Conservation (phyloP, 2,113 vertebrate species). For the Spea bombifrons region DNA sequence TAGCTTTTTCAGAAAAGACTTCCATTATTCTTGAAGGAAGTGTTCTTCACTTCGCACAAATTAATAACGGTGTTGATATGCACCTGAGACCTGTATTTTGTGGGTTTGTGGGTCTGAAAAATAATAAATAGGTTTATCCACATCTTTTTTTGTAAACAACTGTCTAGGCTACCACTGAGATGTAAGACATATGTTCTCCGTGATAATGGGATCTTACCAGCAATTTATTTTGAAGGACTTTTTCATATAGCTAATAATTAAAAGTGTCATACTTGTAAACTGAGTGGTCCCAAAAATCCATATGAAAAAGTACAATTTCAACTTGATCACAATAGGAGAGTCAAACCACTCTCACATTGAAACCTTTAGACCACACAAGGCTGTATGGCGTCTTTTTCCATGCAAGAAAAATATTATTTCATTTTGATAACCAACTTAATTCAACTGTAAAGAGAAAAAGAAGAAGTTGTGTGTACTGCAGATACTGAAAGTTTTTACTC, state of each 20-base stretch:
- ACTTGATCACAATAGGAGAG: background rate
- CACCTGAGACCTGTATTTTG: slow-evolving; percentile 36
- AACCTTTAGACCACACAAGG: background rate
- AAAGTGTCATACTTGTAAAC: slow-evolving; percentile 24
- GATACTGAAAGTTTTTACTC: too few species aligned
- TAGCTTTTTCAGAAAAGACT: slow-evolving; percentile 6
- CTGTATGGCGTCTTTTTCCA: background rate
- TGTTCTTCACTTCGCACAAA: slow-evolving; percentile 30
- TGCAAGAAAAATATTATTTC: too few species aligned
- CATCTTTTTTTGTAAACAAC: slow-evolving; percentile 21
- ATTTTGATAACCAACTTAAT: too few species aligned
- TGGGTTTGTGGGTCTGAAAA: background rate
- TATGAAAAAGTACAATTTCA: slow-evolving; percentile 5
- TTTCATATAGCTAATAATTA: slow-evolving; percentile 17
- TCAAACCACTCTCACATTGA: background rate
- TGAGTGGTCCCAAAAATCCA: slow-evolving; percentile 6
- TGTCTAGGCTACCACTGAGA: background rate
- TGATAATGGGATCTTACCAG: slow-evolving; percentile 29
- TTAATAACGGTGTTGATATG: slow-evolving; percentile 37
- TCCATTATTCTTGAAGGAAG: slow-evolving; percentile 27
- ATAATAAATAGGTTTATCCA: slow-evolving; percentile 20
- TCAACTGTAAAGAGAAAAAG: too few species aligned
- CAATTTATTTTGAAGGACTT: slow-evolving; percentile 44
- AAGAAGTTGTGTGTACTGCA: too few species aligned
- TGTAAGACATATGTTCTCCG: slow-evolving; percentile 14